phyloP scores from a whole-genome alignment of 37 sponge, comb jelly and placozoan species.

The Petrosia ficiformis region DNA sequence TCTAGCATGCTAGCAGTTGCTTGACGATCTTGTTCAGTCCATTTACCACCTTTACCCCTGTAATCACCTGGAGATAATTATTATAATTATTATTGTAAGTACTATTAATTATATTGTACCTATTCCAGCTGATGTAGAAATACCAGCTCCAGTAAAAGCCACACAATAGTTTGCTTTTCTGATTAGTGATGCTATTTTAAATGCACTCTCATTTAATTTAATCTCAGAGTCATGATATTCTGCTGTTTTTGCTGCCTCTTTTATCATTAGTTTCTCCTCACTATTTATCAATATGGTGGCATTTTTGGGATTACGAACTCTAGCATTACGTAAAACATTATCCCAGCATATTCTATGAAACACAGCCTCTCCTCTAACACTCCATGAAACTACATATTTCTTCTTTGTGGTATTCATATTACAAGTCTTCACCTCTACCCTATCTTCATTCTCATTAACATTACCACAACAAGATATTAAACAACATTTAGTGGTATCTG shows the following conservation, averaged over 20 bases:
- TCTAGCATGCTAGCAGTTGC: constrained; percentile 9
- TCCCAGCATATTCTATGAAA: constrained; percentile 64
- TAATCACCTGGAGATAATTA: constrained; percentile 41
- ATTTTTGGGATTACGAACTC: constrained; percentile 28
- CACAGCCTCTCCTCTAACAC: constrained; percentile 25
- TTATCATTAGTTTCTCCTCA: constrained; percentile 41
- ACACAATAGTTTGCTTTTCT: constrained; percentile 29
- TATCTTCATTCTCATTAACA: background rate
- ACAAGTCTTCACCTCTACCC: background rate
- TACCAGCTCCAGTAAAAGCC: constrained; percentile 72
- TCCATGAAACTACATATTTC: constrained; percentile 29
- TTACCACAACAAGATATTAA: background rate
- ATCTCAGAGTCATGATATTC: constrained; percentile 53
- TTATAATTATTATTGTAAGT: no score
- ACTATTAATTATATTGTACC: no score
- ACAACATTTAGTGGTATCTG: constrained; percentile 1
- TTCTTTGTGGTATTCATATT: background rate
- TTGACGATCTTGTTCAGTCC: constrained; percentile 61
- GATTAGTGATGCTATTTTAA: constrained; percentile 28
- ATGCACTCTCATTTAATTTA: constrained; percentile 8
- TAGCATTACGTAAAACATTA: constrained; percentile 25
- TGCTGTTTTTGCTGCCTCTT: constrained; percentile 58
- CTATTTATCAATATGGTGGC: constrained; percentile 2
- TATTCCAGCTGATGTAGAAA: constrained; percentile 72
- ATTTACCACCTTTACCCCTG: constrained; percentile 70